Conservation (phyloP, 64 coral and sea anemone species). For the Hydrozoanthus tunicans region DNA sequence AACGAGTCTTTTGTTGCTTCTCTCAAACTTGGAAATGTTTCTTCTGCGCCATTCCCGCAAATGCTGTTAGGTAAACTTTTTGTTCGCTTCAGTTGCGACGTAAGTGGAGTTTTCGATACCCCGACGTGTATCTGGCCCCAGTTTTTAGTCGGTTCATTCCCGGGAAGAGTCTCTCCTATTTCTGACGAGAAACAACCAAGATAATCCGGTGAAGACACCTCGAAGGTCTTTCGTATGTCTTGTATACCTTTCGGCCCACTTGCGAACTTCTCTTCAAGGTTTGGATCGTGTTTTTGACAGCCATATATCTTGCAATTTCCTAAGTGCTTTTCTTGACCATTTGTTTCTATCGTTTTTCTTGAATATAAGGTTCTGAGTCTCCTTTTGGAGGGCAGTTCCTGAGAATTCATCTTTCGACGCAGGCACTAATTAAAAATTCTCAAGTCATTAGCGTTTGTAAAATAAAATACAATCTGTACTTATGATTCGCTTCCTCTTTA, state of each 20-base stretch:
- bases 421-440: no score
- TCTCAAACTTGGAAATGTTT: conserved; percentile 16
- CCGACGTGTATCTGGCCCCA: no score
- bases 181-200: background rate
- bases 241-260: background rate
- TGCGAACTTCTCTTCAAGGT: background rate
- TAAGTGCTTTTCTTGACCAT: no score
- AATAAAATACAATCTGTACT: background rate
- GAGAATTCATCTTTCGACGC: no score
- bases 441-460: no score
- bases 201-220: background rate
- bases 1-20: conserved; percentile 18
- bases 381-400: no score
- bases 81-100: background rate
- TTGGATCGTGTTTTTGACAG: background rate
- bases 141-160: background rate
- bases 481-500: background rate
- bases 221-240: background rate
- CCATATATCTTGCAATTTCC: no score
- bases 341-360: no score
- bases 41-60: background rate
- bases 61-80: background rate
- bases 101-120: background rate
- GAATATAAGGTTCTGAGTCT: no score
- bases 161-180: background rate